phyloP scores from a whole-genome alignment of 2,797 vertebrate species.

The Nannoperca australis region DNA sequence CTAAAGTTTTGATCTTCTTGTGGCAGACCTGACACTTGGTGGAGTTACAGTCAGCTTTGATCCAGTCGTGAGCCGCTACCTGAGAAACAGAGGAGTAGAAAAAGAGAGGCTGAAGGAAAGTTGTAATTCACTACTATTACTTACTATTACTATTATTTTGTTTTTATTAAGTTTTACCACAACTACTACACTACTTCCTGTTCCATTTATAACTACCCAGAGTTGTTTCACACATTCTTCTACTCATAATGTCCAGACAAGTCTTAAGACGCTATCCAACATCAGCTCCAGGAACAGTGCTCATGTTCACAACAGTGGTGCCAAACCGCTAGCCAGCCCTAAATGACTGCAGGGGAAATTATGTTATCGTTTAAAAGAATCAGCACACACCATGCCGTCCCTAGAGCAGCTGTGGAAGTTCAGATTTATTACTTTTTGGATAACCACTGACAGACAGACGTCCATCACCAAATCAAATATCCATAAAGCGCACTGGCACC shows the following conservation, averaged over 20 bases:
- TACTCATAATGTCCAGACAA: not conserved
- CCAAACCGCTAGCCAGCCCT: conserved; percentile 30
- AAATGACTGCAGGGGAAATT: conserved; percentile 9
- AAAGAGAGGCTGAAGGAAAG: conserved; percentile 14
- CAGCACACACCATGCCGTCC: conserved; percentile 1
- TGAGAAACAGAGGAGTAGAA: conserved; percentile 57
- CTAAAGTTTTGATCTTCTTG: conserved; percentile 90
- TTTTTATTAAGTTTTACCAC: not conserved
- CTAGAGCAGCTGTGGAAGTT: conserved; percentile 33
- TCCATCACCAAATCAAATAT: conserved; percentile 27
- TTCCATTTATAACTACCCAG: not conserved
- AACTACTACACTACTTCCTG: not conserved
- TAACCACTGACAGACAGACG: conserved; percentile 17
- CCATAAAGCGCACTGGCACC: not conserved
- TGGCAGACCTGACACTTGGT: conserved; percentile 89
- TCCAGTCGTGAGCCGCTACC: conserved; percentile 89
- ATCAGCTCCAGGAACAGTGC: not conserved
- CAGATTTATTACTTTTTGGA: conserved; percentile 33
- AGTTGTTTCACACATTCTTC: not conserved
- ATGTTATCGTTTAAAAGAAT: conserved; percentile 22
- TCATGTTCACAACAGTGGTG: conserved; percentile 2
- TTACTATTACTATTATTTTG: not conserved
- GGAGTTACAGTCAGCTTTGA: conserved; percentile 87
- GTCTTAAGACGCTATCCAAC: not conserved
- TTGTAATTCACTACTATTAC: not conserved